Evolutionary conservation across 2,888 invertebrate genomes (phyloP).

Genomic region (Drosophila merina): DNA sequence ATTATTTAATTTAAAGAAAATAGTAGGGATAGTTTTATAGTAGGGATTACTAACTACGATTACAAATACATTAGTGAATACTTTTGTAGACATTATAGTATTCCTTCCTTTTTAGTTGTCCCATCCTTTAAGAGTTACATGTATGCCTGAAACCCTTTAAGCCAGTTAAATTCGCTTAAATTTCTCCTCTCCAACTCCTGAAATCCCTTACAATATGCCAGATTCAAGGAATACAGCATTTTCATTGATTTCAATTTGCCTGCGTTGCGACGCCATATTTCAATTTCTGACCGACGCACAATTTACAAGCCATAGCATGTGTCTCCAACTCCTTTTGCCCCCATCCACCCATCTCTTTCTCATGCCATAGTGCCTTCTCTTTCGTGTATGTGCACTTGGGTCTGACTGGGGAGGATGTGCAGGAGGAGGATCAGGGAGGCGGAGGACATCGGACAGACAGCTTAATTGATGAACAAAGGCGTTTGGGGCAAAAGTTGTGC

Average conservation of each 20-base stretch:
- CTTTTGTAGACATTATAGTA: no score
- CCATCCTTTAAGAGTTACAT: neutral
- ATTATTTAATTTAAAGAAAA: constrained; percentile 10
- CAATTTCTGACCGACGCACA: constrained; percentile 73
- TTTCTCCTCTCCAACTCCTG: neutral
- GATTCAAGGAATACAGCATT: constrained; percentile 35
- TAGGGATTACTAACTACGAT: no score
- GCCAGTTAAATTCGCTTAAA: neutral
- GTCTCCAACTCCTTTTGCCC: constrained; percentile 59
- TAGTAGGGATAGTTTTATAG: no score
- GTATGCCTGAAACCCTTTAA: neutral
- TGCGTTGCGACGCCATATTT: constrained; percentile 74
- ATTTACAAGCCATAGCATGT: constrained; percentile 73
- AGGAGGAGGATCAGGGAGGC: constrained; percentile 4
- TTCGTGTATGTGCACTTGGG: constrained; percentile 34
- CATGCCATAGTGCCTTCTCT: constrained; percentile 19
- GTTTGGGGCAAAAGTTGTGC: constrained; percentile 73
- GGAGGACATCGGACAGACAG: constrained; percentile 59
- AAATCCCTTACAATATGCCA: neutral
- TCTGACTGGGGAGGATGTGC: constrained; percentile 1
- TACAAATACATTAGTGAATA: no score
- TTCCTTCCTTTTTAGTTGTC: no score
- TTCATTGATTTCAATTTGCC: constrained; percentile 77
- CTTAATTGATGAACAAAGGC: constrained; percentile 80
- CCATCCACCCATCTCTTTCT: constrained; percentile 15